Conservation (phyloP, 1,140 invertebrate species). For the Philaenus spumarius region DNA sequence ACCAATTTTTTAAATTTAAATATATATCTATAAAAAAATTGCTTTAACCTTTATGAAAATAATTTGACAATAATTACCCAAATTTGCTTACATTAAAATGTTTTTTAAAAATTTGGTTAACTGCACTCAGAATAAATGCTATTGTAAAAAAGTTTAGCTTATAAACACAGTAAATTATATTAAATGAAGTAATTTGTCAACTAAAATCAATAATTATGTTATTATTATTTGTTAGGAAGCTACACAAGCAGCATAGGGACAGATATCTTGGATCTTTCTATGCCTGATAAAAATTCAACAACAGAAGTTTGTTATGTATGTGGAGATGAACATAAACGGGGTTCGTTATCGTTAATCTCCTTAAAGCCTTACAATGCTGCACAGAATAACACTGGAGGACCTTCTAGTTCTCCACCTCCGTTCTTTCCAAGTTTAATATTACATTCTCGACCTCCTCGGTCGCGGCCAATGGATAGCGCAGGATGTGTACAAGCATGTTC, state of each 20-base stretch:
- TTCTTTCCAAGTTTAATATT: conserved; percentile 80
- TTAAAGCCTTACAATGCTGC: conserved; percentile 45
- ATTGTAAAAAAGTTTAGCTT: too few species aligned
- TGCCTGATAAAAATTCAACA: conserved; percentile 84
- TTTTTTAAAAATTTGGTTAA: too few species aligned
- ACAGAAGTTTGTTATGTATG: conserved; percentile 85
- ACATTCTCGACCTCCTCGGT: conserved; percentile 72
- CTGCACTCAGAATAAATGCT: too few species aligned
- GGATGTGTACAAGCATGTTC: conserved; percentile 69
- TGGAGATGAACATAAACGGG: conserved; percentile 76
- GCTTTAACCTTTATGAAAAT: too few species aligned
- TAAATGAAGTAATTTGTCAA: too few species aligned
- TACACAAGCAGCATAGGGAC: conserved; percentile 34
- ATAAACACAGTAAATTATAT: too few species aligned
- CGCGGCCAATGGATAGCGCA: conserved; percentile 74
- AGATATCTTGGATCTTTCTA: conserved; percentile 78
- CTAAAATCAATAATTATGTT: too few species aligned
- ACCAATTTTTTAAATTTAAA: too few species aligned
- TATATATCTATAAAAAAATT: too few species aligned
- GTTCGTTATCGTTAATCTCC: conserved; percentile 59
- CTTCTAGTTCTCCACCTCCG: conserved; percentile 37
- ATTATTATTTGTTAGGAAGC: conserved; percentile 1
- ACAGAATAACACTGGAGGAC: neutral
- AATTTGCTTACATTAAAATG: too few species aligned
- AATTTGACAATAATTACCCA: too few species aligned